A percentile compares a stretch with the other conserved stretches of the same genome.
phyloP scores from a whole-genome alignment of 2,797 vertebrate species.

The Sebastes hopkinsi region DNA sequence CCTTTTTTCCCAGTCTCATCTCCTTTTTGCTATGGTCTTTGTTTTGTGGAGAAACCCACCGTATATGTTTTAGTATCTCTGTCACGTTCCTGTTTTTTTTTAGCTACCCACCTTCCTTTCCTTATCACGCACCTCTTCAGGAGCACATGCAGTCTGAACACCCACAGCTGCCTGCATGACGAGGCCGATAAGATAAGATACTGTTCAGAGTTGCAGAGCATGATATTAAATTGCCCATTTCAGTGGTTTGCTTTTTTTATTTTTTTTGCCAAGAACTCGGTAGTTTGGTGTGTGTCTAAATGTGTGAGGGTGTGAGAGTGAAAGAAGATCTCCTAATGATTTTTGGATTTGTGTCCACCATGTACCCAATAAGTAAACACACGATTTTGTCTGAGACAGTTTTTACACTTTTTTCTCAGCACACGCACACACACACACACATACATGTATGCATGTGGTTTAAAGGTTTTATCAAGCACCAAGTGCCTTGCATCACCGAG shows the following conservation, averaged over 20 bases:
- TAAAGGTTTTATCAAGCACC: constrained; percentile 43
- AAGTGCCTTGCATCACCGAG: constrained; percentile 29
- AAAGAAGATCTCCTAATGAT: not conserved
- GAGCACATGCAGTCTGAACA: constrained; percentile 43
- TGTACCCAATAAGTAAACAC: not conserved
- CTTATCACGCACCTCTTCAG: constrained; percentile 50
- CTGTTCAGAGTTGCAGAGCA: constrained; percentile 61
- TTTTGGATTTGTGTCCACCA: not conserved
- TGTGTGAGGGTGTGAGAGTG: not conserved
- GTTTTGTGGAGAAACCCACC: constrained; percentile 8
- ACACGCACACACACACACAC: not conserved
- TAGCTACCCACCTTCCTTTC: not conserved
- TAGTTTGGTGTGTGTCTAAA: not conserved
- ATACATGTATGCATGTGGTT: constrained; percentile 5
- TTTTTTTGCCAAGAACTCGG: not conserved
- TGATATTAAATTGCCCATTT: constrained; percentile 73
- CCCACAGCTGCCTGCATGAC: constrained; percentile 52
- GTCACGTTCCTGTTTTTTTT: constrained; percentile 19
- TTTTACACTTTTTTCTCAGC: not conserved
- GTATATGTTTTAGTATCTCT: constrained; percentile 22
- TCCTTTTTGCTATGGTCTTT: not conserved
- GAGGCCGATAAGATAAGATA: constrained; percentile 61
- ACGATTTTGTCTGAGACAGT: not conserved
- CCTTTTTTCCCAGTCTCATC: not conserved
- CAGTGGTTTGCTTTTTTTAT: constrained; percentile 32